Evolutionary conservation across 2,888 invertebrate genomes (phyloP).

Genomic region (Quadroppia sp.): DNA sequence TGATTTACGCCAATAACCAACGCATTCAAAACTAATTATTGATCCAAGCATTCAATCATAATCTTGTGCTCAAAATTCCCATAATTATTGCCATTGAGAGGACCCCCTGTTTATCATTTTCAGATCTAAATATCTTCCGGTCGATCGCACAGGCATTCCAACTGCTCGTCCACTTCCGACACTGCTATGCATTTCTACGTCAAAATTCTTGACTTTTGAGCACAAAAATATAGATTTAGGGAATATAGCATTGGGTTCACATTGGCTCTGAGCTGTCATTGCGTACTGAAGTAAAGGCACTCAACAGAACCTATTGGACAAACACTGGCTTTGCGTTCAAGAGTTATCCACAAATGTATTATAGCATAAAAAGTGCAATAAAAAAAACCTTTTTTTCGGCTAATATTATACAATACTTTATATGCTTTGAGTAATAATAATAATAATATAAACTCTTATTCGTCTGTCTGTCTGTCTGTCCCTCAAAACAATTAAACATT

Average conservation of each 20-base stretch:
- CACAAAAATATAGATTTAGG: background rate
- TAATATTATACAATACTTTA: background rate
- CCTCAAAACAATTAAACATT: no score
- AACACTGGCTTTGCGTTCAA: background rate
- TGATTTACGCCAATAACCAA: no score
- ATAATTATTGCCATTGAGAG: background rate
- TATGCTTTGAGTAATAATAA: no score
- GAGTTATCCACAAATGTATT: background rate
- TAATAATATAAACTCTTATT: no score
- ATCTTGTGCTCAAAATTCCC: background rate
- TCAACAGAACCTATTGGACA: background rate
- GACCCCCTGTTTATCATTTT: background rate
- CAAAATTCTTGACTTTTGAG: background rate
- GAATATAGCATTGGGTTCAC: background rate
- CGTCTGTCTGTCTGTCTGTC: no score
- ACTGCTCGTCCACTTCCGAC: background rate
- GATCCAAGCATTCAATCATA: background rate
- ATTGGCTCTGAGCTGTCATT: constrained; percentile 5
- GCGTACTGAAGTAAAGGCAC: background rate
- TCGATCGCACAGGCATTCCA: background rate
- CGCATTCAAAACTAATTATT: background rate
- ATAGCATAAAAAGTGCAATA: background rate
- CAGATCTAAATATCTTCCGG: background rate
- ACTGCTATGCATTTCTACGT: background rate
- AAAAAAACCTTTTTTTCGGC: background rate